Conservation (phyloP, 1,140 invertebrate genomes). For the Trichonephila clavata region DNA sequence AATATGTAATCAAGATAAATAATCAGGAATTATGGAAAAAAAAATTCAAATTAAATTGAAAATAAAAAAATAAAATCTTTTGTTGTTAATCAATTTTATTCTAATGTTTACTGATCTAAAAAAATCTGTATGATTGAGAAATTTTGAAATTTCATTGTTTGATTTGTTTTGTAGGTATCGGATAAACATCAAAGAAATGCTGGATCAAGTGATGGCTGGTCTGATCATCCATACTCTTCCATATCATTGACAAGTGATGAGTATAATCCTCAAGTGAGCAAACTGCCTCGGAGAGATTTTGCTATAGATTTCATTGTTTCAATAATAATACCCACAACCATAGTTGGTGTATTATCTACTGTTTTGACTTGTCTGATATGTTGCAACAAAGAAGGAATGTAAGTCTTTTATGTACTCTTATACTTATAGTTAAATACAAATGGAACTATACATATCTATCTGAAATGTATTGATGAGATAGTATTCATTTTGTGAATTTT, state of each 20-base stretch:
- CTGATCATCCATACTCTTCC: conserved; percentile 68
- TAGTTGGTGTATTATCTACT: conserved; percentile 86
- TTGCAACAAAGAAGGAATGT: conserved; percentile 89
- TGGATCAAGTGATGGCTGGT: conserved; percentile 53
- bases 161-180: conserved; percentile 16
- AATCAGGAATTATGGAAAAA: too few relatives aligned
- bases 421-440: too few relatives aligned
- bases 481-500: too few relatives aligned
- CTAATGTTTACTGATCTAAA: not conserved
- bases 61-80: too few relatives aligned
- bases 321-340: conserved; percentile 86
- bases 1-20: too few relatives aligned
- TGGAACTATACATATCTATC: too few relatives aligned
- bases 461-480: too few relatives aligned
- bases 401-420: conserved; percentile 80
- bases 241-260: conserved; percentile 76
- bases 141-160: not conserved
- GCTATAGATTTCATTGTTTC: conserved; percentile 87
- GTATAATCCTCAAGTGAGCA: conserved; percentile 82
- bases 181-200: conserved; percentile 16
- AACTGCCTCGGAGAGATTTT: conserved; percentile 87
- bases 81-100: too few relatives aligned
- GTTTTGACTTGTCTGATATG: conserved; percentile 88
- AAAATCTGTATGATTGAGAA: not conserved
- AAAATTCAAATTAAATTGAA: too few relatives aligned